Evolutionary conservation across 2,888 invertebrate genomes (phyloP).

Genomic region (Epistrophe grossulariae): DNA sequence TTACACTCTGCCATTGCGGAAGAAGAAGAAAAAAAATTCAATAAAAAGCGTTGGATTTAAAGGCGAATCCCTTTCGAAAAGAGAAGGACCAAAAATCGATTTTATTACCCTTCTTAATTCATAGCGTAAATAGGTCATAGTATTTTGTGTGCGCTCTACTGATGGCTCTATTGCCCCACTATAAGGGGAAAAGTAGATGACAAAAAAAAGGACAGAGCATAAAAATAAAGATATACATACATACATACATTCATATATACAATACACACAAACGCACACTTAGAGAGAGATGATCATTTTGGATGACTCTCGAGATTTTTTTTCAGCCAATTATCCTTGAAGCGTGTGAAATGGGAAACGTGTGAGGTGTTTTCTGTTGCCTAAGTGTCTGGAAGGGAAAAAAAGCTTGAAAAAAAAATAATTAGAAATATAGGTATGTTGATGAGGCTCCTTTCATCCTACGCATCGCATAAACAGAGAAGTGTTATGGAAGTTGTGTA

Average conservation of each 20-base stretch:
- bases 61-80: conserved; percentile 48
- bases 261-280: conserved; percentile 14
- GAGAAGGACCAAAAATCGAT: conserved; percentile 62
- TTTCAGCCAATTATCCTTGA: conserved; percentile 71
- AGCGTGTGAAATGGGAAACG: conserved; percentile 61
- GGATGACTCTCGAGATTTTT: conserved; percentile 65
- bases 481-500: background rate
- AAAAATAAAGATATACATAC: conserved; percentile 22
- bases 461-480: conserved; percentile 4
- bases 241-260: background rate
- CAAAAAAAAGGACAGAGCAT: conserved; percentile 43
- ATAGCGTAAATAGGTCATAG: conserved; percentile 70
- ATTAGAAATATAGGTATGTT: conserved; percentile 23
- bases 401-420: conserved; percentile 23
- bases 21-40: background rate
- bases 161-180: conserved; percentile 69
- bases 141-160: conserved; percentile 67
- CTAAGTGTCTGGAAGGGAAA: conserved; percentile 66
- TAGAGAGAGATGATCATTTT: conserved; percentile 19
- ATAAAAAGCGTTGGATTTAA: conserved; percentile 33
- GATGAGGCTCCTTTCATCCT: background rate
- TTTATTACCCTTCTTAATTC: conserved; percentile 58
- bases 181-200: conserved; percentile 9
- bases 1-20: conserved; percentile 19
- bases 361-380: conserved; percentile 61